Evolutionary conservation across 2,797 vertebrate species (phyloP).

Genomic region (Falco concolor): DNA sequence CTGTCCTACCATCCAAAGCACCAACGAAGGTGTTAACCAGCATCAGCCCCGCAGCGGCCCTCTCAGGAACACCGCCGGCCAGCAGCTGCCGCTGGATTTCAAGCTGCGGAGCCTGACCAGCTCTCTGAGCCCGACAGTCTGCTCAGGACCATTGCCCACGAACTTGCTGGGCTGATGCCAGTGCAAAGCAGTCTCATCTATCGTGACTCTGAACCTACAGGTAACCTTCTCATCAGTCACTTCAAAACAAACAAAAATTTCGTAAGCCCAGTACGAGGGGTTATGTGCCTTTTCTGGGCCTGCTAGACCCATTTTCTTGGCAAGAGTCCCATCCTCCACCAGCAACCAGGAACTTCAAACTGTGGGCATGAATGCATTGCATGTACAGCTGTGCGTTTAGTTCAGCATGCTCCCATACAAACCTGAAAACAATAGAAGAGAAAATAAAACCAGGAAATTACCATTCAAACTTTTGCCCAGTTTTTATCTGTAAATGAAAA

Average conservation of each 20-base stretch:
- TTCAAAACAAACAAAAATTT: not conserved
- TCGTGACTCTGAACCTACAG: not conserved
- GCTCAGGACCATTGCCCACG: not conserved
- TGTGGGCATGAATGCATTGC: accelerated
- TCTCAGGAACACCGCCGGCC: not conserved
- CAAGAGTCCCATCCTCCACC: not conserved
- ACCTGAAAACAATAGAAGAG: not conserved
- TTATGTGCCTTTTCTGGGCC: not conserved
- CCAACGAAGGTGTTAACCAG: not conserved
- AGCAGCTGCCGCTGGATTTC: not conserved
- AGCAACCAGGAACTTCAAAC: not conserved
- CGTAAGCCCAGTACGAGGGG: not conserved
- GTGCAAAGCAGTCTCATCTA: not conserved
- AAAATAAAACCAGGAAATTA: not conserved
- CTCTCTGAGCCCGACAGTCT: not conserved
- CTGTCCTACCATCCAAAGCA: not conserved
- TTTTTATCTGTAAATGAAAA: not conserved
- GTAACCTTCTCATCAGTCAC: not conserved
- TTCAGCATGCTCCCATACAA: not conserved
- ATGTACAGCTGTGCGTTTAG: not conserved
- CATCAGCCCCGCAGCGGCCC: too few species aligned
- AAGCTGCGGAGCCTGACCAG: not conserved
- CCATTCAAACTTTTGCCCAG: not conserved
- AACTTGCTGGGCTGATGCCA: not conserved
- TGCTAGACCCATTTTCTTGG: not conserved